Conservation (phyloP, 2,797 vertebrate species). For the Taeniopygia guttata region DNA sequence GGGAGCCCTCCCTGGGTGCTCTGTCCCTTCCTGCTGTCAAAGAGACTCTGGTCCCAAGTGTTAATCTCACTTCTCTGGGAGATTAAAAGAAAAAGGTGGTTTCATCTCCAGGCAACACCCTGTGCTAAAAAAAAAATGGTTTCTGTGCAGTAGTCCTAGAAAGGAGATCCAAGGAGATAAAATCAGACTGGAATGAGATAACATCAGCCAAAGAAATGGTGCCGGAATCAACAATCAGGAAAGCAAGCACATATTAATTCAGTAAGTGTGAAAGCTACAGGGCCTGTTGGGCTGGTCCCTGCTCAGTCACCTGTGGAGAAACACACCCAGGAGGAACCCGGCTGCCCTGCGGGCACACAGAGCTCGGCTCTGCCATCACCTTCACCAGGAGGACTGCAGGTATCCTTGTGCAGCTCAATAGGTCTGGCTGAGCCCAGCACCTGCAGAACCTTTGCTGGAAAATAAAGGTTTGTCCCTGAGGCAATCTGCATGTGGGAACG, state of each 20-base stretch:
- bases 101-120: not conserved
- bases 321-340: not conserved
- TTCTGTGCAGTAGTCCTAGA: not conserved
- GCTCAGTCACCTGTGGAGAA: not conserved
- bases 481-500: not conserved
- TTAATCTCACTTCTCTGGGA: not conserved
- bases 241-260: not conserved
- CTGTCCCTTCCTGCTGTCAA: not conserved
- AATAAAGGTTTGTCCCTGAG: not conserved
- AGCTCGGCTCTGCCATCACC: not conserved
- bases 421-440: not conserved
- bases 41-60: not conserved
- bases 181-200: not conserved
- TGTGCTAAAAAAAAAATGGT: not conserved
- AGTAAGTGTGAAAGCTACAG: not conserved
- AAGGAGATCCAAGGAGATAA: not conserved
- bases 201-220: not conserved
- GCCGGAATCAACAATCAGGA: not conserved
- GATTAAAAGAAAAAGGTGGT: not conserved
- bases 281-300: not conserved
- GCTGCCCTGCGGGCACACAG: accelerated
- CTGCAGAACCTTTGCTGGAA: not conserved
- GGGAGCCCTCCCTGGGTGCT: not conserved
- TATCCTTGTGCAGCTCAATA: not conserved
- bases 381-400: not conserved